These are phyloP conservation scores for Cydia strobilella DNA, from an alignment of 1,140 invertebrate genomes.

Conservation along the genomic window DNA sequence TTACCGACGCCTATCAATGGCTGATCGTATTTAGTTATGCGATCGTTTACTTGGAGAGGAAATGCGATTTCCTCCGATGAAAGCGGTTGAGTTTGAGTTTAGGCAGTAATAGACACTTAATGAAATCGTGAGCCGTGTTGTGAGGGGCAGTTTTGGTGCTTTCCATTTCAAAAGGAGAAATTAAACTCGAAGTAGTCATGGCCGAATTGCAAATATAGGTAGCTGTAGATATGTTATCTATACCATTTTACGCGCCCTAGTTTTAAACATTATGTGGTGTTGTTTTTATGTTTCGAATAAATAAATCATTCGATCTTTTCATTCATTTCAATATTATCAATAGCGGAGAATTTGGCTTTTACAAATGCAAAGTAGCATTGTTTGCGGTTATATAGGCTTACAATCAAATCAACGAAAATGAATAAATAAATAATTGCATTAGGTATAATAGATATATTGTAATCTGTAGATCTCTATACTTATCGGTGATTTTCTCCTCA, in stretches of 20 bases:
- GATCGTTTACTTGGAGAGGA: slow-evolving; percentile 30
- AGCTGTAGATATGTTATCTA: too few species aligned
- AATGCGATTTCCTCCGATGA: slow-evolving; percentile 25
- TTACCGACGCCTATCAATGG: slow-evolving; percentile 3
- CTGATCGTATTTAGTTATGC: slow-evolving; percentile 29
- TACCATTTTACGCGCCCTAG: too few species aligned
- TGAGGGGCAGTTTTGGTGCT: background rate
- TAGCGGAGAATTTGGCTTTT: too few species aligned
- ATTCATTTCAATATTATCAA: too few species aligned
- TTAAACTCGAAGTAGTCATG: background rate
- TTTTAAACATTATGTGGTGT: too few species aligned
- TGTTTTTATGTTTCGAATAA: too few species aligned
- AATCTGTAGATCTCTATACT: background rate
- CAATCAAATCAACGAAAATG: too few species aligned
- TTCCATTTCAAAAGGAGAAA: background rate
- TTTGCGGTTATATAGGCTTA: too few species aligned
- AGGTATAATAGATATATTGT: too few species aligned
- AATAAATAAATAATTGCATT: background rate
- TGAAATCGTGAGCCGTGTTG: slow-evolving; percentile 1
- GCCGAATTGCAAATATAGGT: too few species aligned
- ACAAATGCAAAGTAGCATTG: too few species aligned
- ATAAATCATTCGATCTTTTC: too few species aligned
- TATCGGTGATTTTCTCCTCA: background rate
- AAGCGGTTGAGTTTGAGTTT: slow-evolving; percentile 26
- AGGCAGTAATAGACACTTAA: slow-evolving; percentile 25